phyloP scores from a whole-genome alignment of 1,140 invertebrate species.

The Drosophila biarmipes region DNA sequence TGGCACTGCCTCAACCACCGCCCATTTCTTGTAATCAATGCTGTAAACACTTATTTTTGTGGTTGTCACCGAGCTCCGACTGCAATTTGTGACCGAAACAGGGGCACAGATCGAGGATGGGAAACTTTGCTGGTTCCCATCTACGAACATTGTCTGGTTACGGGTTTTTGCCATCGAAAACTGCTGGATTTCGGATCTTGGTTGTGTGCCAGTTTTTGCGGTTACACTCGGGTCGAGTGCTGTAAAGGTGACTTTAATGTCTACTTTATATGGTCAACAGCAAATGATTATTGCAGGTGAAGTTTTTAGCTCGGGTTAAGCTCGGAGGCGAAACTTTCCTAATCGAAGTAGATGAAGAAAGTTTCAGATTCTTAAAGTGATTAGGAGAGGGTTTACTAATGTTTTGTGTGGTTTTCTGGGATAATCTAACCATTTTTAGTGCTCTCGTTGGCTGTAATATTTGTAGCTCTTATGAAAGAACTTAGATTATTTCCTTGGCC shows the following conservation, averaged over 20 bases:
- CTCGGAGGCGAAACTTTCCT: conserved; percentile 35
- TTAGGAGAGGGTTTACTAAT: conserved; percentile 13
- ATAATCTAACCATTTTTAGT: background rate
- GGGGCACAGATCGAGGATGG: conserved; percentile 17
- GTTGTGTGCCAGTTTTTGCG: conserved; percentile 40
- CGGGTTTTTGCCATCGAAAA: conserved; percentile 29
- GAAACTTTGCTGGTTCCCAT: conserved; percentile 26
- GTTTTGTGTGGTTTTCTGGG: background rate
- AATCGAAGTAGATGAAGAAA: conserved; percentile 38
- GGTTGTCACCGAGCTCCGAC: conserved; percentile 54
- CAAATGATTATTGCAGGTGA: conserved; percentile 62
- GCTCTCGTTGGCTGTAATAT: background rate
- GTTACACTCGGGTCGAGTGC: conserved; percentile 24
- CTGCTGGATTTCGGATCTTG: conserved; percentile 16
- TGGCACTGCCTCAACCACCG: conserved; percentile 32
- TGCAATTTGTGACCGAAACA: conserved; percentile 45
- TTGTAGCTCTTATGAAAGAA: background rate
- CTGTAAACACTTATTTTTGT: conserved; percentile 83
- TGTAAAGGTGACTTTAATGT: conserved; percentile 51
- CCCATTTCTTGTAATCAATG: conserved; percentile 78
- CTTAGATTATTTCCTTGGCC: background rate
- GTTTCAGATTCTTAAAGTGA: conserved; percentile 14
- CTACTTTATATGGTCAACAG: conserved; percentile 52
- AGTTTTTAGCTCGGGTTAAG: conserved; percentile 39
- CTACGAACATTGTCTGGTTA: conserved; percentile 40